These are phyloP conservation scores for Malachius bipustulatus DNA, from an alignment of 2,888 invertebrate species.

Conservation along the genomic window DNA sequence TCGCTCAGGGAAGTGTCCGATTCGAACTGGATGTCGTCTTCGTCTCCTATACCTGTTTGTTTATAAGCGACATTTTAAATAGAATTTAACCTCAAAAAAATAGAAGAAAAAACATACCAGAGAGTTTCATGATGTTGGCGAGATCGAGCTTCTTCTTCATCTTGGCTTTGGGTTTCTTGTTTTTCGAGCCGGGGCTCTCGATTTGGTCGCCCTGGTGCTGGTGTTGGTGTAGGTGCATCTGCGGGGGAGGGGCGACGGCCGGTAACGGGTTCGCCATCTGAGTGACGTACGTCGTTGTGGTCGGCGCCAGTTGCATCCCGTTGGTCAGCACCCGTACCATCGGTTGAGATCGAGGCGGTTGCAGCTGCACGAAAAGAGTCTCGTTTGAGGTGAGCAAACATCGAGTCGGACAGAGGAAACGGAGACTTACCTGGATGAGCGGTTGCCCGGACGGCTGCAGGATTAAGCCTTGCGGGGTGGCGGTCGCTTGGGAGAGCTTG, in stretches of 20 bases:
- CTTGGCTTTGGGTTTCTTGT: constrained; percentile 29
- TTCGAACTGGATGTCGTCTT: constrained; percentile 47
- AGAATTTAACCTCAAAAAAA: neutral
- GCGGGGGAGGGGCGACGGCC: neutral
- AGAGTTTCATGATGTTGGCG: constrained; percentile 62
- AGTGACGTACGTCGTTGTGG: constrained; percentile 25
- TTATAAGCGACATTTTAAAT: neutral
- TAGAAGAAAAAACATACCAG: constrained; percentile 33
- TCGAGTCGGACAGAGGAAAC: constrained; percentile 12
- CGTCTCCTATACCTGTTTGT: constrained; percentile 49
- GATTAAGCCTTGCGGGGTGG: constrained; percentile 32
- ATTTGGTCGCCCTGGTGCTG: constrained; percentile 4
- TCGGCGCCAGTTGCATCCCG: constrained; percentile 37
- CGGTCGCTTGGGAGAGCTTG: constrained; percentile 35
- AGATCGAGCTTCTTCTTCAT: constrained; percentile 53
- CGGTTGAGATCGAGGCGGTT: constrained; percentile 29
- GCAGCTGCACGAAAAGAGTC: constrained; percentile 19
- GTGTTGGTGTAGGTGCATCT: constrained; percentile 16
- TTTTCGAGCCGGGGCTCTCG: too few species aligned
- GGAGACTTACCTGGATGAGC: constrained; percentile 30
- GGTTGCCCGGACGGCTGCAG: constrained; percentile 31
- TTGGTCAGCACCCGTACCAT: constrained; percentile 50
- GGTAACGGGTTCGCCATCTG: constrained; percentile 20
- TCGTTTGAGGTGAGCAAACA: too few species aligned
- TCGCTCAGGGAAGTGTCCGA: constrained; percentile 37